phyloP scores from a whole-genome alignment of 2,888 invertebrate species.

The Drosophila mimica region DNA sequence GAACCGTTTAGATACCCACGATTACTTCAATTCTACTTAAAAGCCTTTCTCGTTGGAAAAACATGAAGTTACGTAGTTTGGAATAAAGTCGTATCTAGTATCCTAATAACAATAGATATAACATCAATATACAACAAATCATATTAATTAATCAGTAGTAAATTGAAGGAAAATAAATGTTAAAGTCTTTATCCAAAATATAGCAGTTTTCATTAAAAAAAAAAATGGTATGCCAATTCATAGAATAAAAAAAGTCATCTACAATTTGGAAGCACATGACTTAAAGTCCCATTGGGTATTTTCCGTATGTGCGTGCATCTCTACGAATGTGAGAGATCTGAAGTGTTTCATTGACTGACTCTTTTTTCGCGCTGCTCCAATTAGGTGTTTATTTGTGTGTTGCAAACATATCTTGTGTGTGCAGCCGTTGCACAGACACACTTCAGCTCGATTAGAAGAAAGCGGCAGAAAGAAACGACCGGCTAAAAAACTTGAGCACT shows the following conservation, averaged over 20 bases:
- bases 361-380: constrained; percentile 48
- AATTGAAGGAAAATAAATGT: neutral
- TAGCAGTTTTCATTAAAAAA: no score
- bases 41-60: neutral
- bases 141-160: neutral
- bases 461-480: constrained; percentile 24
- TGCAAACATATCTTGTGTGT: constrained; percentile 27
- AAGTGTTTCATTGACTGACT: constrained; percentile 41
- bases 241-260: neutral
- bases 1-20: constrained; percentile 5
- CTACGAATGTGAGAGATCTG: constrained; percentile 7
- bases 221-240: no score
- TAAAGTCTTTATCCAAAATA: neutral
- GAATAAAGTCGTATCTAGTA: no score
- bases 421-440: constrained; percentile 18
- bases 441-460: constrained; percentile 28
- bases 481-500: constrained; percentile 17
- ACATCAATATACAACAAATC: neutral
- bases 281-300: neutral
- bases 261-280: neutral
- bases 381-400: constrained; percentile 40
- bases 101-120: neutral
- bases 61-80: no score
- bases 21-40: neutral
- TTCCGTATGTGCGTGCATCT: neutral